phyloP scores from a whole-genome alignment of 2,797 vertebrate species.

The Propithecus deckenii region DNA sequence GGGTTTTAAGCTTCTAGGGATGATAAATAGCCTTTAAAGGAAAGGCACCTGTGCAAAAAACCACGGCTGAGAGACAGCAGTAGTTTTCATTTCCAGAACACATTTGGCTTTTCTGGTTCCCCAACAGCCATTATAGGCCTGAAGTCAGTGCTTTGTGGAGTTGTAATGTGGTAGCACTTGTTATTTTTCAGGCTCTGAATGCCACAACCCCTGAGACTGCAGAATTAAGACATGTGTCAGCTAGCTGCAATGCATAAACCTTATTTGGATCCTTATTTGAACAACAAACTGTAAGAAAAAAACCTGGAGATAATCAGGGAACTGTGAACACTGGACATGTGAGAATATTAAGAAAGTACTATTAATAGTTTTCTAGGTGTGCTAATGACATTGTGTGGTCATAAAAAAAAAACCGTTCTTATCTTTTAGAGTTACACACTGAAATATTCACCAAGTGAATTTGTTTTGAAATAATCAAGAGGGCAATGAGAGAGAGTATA shows the following conservation, averaged over 20 bases:
- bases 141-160: background rate
- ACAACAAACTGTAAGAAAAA: background rate
- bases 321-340: background rate
- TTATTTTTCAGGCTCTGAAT: conserved; percentile 22
- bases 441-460: conserved; percentile 31
- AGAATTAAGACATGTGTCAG: background rate
- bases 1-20: conserved; percentile 34
- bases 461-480: conserved; percentile 54
- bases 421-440: conserved; percentile 19
- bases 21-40: conserved; percentile 35
- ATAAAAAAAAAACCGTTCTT: conserved; percentile 13
- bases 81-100: conserved; percentile 50
- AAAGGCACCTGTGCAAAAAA: conserved; percentile 9
- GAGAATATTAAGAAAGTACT: conserved; percentile 15
- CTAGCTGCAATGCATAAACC: background rate
- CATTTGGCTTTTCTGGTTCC: background rate
- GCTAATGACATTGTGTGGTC: background rate
- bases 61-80: background rate
- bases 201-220: background rate
- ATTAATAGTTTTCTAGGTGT: background rate
- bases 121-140: background rate
- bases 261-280: conserved; percentile 29
- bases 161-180: background rate
- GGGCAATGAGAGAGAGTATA: background rate
- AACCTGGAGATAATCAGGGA: conserved; percentile 1